Evolutionary conservation across 1,140 invertebrate species (phyloP).

Genomic region (Spodoptera frugiperda): DNA sequence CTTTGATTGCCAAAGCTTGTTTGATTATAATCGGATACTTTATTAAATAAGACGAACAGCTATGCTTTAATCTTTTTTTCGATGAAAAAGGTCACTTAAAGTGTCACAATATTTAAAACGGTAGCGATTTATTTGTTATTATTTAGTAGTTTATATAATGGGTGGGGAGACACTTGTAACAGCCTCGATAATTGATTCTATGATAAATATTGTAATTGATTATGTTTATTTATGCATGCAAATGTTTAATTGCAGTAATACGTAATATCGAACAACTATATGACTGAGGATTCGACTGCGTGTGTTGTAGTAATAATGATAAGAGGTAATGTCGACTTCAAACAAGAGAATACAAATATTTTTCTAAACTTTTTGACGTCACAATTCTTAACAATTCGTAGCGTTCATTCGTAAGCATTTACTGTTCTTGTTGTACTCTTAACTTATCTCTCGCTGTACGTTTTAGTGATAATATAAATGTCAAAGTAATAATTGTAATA

Average conservation of each 20-base stretch:
- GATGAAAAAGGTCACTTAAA: slow-evolving; percentile 76
- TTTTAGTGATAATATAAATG: slow-evolving; percentile 38
- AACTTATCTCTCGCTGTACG: slow-evolving; percentile 34
- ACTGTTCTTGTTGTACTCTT: slow-evolving; percentile 71
- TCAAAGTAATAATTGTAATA: slow-evolving; percentile 59
- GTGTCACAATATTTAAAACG: slow-evolving; percentile 71
- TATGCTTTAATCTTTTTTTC: slow-evolving; percentile 61
- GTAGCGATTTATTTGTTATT: slow-evolving; percentile 43
- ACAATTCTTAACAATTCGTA: slow-evolving; percentile 69
- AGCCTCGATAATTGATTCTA: slow-evolving; percentile 5
- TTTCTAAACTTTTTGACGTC: slow-evolving; percentile 84
- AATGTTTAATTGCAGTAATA: slow-evolving; percentile 61
- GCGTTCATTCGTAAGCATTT: slow-evolving; percentile 69
- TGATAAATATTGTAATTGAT: neutral
- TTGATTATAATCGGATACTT: slow-evolving; percentile 58
- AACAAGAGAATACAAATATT: slow-evolving; percentile 74
- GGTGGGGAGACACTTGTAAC: neutral
- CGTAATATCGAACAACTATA: slow-evolving; percentile 61
- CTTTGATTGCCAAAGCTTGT: slow-evolving; percentile 65
- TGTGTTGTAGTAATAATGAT: slow-evolving; percentile 68
- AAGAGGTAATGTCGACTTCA: slow-evolving; percentile 79
- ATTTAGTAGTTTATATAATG: slow-evolving; percentile 1
- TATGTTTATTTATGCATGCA: slow-evolving; percentile 38
- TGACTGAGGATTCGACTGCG: slow-evolving; percentile 81
- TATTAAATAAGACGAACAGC: slow-evolving; percentile 51